Conservation (phyloP, 2,888 invertebrate genomes). For the Drosophila paranaensis region DNA sequence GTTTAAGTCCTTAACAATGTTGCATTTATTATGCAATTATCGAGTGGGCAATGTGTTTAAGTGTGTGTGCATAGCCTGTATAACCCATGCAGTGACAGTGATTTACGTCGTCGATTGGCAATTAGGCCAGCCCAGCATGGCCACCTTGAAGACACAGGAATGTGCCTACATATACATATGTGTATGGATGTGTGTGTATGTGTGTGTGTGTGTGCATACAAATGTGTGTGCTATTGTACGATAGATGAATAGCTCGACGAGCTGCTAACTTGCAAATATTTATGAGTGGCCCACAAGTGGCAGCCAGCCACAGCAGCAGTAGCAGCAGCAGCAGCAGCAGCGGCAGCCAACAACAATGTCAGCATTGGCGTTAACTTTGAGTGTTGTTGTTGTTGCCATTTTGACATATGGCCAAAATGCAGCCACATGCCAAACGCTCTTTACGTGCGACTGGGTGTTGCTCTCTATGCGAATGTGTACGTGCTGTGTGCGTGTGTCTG, state of each 20-base stretch:
- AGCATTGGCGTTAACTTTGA: slow-evolving; percentile 64
- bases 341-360: slow-evolving; percentile 62
- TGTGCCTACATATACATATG: slow-evolving; percentile 23
- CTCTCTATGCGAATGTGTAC: slow-evolving; percentile 10
- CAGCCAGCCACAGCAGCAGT: slow-evolving; percentile 41
- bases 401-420: slow-evolving; percentile 80
- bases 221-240: slow-evolving; percentile 51
- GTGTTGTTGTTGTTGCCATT: slow-evolving; percentile 79
- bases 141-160: slow-evolving; percentile 67
- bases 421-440: slow-evolving; percentile 72
- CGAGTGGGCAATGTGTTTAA: slow-evolving; percentile 66
- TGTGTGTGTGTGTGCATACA: slow-evolving; percentile 4
- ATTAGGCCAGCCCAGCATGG: slow-evolving; percentile 59
- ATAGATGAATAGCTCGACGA: slow-evolving; percentile 80
- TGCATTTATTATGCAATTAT: slow-evolving; percentile 81
- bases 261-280: slow-evolving; percentile 81
- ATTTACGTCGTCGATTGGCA: slow-evolving; percentile 80
- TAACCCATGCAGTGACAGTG: slow-evolving; percentile 69
- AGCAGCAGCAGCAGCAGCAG: slow-evolving; percentile 23
- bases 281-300: slow-evolving; percentile 79
- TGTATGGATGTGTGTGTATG: slow-evolving; percentile 20
- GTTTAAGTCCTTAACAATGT: slow-evolving; percentile 67
- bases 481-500: slow-evolving; percentile 20
- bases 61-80: slow-evolving; percentile 35
- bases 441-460: slow-evolving; percentile 48